Conservation (phyloP, 1,140 invertebrate species). For the Charaxes varanes region DNA sequence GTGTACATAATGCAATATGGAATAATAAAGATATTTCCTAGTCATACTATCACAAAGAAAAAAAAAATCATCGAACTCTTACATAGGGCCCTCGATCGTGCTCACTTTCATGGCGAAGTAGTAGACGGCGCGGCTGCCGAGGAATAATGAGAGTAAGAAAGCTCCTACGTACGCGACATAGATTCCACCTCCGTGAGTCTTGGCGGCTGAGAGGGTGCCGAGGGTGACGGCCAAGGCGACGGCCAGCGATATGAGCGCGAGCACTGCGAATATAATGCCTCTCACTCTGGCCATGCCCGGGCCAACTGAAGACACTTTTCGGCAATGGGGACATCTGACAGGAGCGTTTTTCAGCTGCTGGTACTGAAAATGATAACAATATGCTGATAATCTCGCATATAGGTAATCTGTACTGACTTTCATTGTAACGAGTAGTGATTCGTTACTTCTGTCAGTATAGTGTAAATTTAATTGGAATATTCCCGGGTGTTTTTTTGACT, state of each 20-base stretch:
- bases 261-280: conserved; percentile 86
- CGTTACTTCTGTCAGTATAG: too few relatives aligned
- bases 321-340: conserved; percentile 96
- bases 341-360: conserved; percentile 94
- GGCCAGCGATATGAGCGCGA: conserved; percentile 82
- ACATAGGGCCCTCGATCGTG: conserved; percentile 88
- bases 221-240: conserved; percentile 88
- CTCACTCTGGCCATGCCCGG: conserved; percentile 86
- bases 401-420: too few relatives aligned
- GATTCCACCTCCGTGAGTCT: conserved; percentile 83
- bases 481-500: too few relatives aligned
- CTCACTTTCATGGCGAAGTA: conserved; percentile 94
- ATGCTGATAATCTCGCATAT: too few relatives aligned
- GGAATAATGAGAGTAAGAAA: conserved; percentile 83
- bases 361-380: conserved; percentile 89
- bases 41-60: conserved; percentile 57
- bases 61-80: conserved; percentile 20
- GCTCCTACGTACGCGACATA: conserved; percentile 89
- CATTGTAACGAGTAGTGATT: too few relatives aligned
- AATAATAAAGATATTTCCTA: conserved; percentile 61
- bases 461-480: too few relatives aligned
- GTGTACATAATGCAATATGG: conserved; percentile 53
- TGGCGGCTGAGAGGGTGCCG: conserved; percentile 72
- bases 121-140: conserved; percentile 87
- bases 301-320: conserved; percentile 94